These are phyloP conservation scores for Lampropteryx suffumata DNA, from an alignment of 2,888 invertebrate species.

Conservation along the genomic window DNA sequence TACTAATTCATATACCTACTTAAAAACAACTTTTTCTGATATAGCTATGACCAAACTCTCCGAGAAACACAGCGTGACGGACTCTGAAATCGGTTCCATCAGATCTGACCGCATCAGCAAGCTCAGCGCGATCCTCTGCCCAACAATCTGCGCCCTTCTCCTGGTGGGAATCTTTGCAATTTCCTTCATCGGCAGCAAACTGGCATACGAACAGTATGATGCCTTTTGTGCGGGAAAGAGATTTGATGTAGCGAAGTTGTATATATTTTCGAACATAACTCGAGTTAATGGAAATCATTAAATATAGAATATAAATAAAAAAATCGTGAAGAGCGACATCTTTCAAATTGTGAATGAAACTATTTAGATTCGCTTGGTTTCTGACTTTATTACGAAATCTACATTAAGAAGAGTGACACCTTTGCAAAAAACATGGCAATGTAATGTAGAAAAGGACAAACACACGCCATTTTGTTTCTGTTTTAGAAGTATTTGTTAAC, in stretches of 20 bases:
- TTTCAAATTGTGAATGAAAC: background rate
- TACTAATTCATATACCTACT: too few relatives aligned
- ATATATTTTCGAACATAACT: conserved; percentile 53
- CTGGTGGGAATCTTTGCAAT: conserved; percentile 56
- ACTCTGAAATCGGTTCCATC: conserved; percentile 60
- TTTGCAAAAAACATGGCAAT: too few relatives aligned
- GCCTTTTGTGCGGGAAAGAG: conserved; percentile 51
- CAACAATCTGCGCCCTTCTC: conserved; percentile 62
- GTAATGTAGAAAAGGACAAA: too few relatives aligned
- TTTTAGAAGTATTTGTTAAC: too few relatives aligned
- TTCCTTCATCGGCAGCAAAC: conserved; percentile 57
- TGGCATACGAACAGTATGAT: conserved; percentile 66
- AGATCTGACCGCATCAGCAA: conserved; percentile 46
- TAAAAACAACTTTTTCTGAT: background rate
- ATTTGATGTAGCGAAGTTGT: conserved; percentile 56
- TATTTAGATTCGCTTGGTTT: too few relatives aligned
- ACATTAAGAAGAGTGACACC: background rate
- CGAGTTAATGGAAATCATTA: conserved; percentile 22
- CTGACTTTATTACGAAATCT: too few relatives aligned
- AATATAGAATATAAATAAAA: background rate
- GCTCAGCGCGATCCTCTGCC: conserved; percentile 64
- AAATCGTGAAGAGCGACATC: background rate
- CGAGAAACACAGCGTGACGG: conserved; percentile 47
- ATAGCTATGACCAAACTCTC: conserved; percentile 61
- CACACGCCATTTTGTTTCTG: too few relatives aligned